Evolutionary conservation across 2,888 invertebrate species (phyloP).

Genomic region (Psylliodes chrysocephalus): DNA sequence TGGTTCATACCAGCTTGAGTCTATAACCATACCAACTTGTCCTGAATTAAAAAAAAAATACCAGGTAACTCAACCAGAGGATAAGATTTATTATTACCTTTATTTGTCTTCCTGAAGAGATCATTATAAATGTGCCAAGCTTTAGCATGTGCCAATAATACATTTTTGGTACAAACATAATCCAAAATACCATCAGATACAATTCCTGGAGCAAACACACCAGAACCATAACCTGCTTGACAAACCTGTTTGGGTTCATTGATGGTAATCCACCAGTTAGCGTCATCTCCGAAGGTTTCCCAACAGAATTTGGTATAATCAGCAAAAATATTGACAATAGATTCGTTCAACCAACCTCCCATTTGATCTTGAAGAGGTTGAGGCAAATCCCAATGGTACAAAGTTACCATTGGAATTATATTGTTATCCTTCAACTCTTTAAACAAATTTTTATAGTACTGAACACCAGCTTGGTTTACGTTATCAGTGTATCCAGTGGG

Average conservation of each 20-base stretch:
- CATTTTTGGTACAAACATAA: conserved; percentile 72
- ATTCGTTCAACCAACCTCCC: conserved; percentile 73
- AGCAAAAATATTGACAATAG: conserved; percentile 74
- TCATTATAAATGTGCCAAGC: conserved; percentile 72
- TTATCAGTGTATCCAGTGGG: conserved; percentile 67
- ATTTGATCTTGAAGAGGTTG: conserved; percentile 60
- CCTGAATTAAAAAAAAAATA: conserved; percentile 32
- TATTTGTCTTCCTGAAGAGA: conserved; percentile 62
- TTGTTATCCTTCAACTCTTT: conserved; percentile 27
- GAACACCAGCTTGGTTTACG: conserved; percentile 65
- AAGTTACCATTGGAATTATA: conserved; percentile 36
- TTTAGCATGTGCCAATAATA: conserved; percentile 73
- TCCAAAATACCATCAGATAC: conserved; percentile 64
- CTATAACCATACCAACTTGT: conserved; percentile 45
- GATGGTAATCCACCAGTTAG: conserved; percentile 66
- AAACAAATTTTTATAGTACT: conserved; percentile 43
- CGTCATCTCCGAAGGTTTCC: conserved; percentile 64
- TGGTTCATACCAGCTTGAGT: conserved; percentile 44
- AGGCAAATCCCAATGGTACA: conserved; percentile 41
- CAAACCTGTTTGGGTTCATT: conserved; percentile 65
- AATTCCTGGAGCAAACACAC: conserved; percentile 56
- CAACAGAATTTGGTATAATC: conserved; percentile 66
- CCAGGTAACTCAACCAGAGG: too few relatives aligned
- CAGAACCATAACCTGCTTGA: conserved; percentile 55
- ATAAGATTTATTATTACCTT: conserved; percentile 37